phyloP scores from a whole-genome alignment of 2,113 vertebrate species.

The Sapayoa aenigma region DNA sequence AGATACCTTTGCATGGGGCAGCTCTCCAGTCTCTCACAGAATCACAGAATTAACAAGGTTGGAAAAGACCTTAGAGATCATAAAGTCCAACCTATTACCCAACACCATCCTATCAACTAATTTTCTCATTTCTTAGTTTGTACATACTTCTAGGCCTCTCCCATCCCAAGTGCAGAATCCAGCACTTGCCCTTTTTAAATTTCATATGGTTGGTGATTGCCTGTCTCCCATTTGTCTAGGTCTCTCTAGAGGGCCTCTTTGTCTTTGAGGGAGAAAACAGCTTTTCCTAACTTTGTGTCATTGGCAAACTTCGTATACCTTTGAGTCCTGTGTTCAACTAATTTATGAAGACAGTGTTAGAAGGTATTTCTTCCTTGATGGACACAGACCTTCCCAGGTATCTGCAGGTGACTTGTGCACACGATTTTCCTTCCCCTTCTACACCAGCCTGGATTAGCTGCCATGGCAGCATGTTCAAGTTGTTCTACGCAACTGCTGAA shows the following conservation, averaged over 20 bases:
- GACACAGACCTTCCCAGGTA: neutral
- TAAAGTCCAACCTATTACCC: too few relatives aligned
- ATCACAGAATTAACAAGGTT: too few relatives aligned
- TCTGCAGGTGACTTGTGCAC: neutral
- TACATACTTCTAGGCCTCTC: neutral
- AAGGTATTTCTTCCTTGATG: neutral
- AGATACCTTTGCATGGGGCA: neutral
- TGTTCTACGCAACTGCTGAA: neutral
- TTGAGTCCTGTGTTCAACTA: neutral
- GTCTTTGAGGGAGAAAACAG: neutral
- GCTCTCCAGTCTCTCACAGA: neutral
- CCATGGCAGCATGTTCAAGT: constrained; percentile 8
- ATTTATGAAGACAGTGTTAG: neutral
- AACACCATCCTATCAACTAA: too few relatives aligned
- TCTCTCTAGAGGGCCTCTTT: neutral
- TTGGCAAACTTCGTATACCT: neutral
- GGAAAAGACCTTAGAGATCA: too few relatives aligned
- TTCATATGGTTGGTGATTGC: neutral
- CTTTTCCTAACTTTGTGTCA: neutral
- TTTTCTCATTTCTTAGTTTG: neutral
- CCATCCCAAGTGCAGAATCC: neutral
- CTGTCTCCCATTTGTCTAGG: neutral
- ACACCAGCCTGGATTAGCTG: constrained; percentile 15
- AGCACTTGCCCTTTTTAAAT: neutral
- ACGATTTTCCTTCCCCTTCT: neutral